These are phyloP conservation scores for Ladona fulva DNA, from an alignment of 1,140 invertebrate species.

Conservation along the genomic window DNA sequence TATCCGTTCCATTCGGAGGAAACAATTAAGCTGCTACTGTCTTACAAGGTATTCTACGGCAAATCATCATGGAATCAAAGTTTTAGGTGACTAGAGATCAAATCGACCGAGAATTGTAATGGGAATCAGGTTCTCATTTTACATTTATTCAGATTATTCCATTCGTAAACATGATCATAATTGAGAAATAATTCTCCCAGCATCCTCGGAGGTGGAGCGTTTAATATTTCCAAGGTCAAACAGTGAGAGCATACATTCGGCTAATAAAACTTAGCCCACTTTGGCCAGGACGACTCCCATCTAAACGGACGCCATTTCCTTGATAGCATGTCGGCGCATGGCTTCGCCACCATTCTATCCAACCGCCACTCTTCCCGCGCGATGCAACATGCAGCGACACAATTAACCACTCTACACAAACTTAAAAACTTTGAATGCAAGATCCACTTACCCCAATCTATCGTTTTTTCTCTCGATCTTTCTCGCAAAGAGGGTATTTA, in stretches of 20 bases:
- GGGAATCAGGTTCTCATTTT: no score
- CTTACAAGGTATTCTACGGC: no score
- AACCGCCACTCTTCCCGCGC: background rate
- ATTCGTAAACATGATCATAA: no score
- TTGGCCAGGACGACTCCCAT: background rate
- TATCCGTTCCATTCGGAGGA: no score
- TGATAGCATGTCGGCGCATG: background rate
- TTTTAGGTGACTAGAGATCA: no score
- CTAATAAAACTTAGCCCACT: background rate
- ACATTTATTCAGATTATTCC: no score
- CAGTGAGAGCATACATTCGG: background rate
- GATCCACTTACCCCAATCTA: background rate
- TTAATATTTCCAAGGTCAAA: background rate
- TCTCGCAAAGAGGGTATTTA: background rate
- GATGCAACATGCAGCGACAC: background rate
- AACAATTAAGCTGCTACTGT: no score
- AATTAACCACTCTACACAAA: conserved; percentile 1
- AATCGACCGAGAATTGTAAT: no score
- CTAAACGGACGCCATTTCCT: background rate
- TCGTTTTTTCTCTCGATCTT: conserved; percentile 3
- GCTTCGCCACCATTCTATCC: background rate
- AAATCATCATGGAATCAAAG: no score
- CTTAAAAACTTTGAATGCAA: conserved; percentile 1
- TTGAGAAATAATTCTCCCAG: no score
- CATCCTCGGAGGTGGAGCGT: no score